Percentiles rank a stretch among this genome's conserved stretches.
phyloP scores from a whole-genome alignment of 2,113 vertebrate species.

The Balaenoptera acutorostrata region DNA sequence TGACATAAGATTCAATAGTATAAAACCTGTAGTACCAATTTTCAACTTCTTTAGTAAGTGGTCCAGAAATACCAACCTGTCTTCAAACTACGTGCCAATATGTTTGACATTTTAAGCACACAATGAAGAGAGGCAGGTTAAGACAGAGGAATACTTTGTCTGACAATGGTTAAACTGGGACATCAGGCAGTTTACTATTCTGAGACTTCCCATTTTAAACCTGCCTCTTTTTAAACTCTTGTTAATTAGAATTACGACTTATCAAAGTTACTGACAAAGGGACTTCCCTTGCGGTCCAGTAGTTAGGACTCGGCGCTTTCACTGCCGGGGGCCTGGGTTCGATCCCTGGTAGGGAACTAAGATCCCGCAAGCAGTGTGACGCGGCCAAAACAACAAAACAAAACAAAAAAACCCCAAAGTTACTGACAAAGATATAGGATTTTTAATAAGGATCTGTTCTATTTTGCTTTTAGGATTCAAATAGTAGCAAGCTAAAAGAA shows the following conservation, averaged over 20 bases:
- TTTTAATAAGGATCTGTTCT: not conserved
- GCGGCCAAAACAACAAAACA: not conserved
- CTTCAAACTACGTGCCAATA: not conserved
- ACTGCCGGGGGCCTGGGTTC: not conserved
- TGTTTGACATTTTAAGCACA: not conserved
- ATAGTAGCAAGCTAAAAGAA: slow-evolving; percentile 10
- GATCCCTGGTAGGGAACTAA: not conserved
- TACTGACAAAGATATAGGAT: not conserved
- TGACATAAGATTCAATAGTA: not conserved
- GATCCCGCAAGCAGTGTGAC: not conserved
- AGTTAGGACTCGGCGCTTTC: not conserved
- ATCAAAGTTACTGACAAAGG: not conserved
- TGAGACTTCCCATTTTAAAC: not conserved
- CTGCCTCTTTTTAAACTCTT: not conserved
- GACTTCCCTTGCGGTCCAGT: not conserved
- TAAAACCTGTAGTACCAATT: not conserved
- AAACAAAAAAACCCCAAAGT: not conserved
- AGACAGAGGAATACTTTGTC: not conserved
- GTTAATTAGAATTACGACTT: slow-evolving; percentile 5
- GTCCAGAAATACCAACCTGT: slow-evolving; percentile 1
- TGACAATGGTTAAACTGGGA: not conserved
- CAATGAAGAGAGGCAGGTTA: not conserved
- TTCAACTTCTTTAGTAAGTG: slow-evolving; percentile 7
- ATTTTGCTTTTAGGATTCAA: slow-evolving; percentile 26
- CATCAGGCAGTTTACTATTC: not conserved